Base-by-base conservation (phyloP, 2,797 vertebrate species). In the Enteromius mattozi region DNA sequence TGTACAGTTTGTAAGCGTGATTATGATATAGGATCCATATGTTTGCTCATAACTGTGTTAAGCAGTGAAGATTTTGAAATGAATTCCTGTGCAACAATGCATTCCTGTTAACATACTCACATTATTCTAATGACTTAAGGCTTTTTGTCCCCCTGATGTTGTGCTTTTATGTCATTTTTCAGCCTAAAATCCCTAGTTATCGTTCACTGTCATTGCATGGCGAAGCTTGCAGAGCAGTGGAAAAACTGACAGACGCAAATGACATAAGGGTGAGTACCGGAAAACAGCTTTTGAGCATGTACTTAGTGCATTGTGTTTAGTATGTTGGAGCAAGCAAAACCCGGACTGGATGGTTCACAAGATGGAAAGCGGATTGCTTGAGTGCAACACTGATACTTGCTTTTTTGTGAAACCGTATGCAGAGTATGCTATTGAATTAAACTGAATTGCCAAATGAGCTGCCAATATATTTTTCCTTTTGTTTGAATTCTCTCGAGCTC, bases 21-120 rank as follows among this genome's bases (percentile, higher is more conserved):
- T 76, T 37, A 74, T 51, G 72, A 56, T 37, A 56, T 14, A 56
- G 33, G 21, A 76, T 76, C 19, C 33, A 24, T 76, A 76, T 24
- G 33, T 76, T 76, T 76, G 49, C 33, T 56, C 30, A n/a, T 75
- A 51, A 54, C 30, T 51, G 10, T n/a, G 47, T 37, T 56, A 30
- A 35, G 5, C 66, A 40, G 66, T 14, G 21, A 69, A n/a, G 5
- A 14, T n/a, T 54, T 14, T 54, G 30, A 54, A n/a, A 6, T 35
- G 19, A 21, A 75, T 75, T 54, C 13, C 19, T 37, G 3, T 56
- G 49, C 12, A 24, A 76, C 72, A 56, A 37, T 76, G 33, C 49
- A 37, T 37, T 56, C 33, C 49, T 37, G 33, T 56, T 9, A 7
- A 56, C 6, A 16, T n/a, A 51, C 17, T 72, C 24, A 6, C 27